Percentiles rank a stretch among this genome's conserved stretches.
Evolutionary conservation across 2,888 invertebrate genomes (phyloP).

Genomic region (Malachius bipustulatus): DNA sequence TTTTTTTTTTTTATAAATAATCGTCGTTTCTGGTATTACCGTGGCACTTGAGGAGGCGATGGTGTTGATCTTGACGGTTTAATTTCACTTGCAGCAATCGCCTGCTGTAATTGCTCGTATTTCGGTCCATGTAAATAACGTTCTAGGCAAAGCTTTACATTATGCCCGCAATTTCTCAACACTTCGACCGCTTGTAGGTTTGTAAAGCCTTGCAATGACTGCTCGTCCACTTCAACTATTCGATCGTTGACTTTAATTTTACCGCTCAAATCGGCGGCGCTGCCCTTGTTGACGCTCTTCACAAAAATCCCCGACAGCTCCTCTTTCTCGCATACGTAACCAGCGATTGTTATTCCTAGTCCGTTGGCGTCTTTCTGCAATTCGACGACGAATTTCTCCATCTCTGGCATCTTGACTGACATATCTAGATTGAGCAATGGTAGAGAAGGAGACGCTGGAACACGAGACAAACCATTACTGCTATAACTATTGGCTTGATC

Average conservation of each 20-base stretch:
- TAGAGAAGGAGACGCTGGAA: conserved; percentile 37
- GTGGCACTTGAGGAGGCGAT: conserved; percentile 42
- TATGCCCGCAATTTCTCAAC: conserved; percentile 82
- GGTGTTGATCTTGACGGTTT: conserved; percentile 45
- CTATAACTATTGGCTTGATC: conserved; percentile 18
- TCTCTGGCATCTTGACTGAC: conserved; percentile 69
- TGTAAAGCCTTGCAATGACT: conserved; percentile 85
- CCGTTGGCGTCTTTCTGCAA: conserved; percentile 88
- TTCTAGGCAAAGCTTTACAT: conserved; percentile 80
- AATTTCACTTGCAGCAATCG: conserved; percentile 71
- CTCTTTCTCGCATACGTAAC: conserved; percentile 95
- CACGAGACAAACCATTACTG: conserved; percentile 32
- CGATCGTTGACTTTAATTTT: conserved; percentile 94
- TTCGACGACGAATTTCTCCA: conserved; percentile 88
- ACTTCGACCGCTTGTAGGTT: conserved; percentile 98
- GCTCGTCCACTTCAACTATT: conserved; percentile 95
- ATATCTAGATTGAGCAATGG: conserved; percentile 39
- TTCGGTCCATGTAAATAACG: conserved; percentile 83
- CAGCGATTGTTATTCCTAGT: conserved; percentile 89
- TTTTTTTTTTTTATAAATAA: conserved; percentile 22
- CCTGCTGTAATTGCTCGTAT: conserved; percentile 77
- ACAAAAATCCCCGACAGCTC: conserved; percentile 98
- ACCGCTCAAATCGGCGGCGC: conserved; percentile 88
- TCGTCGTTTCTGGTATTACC: conserved; percentile 31
- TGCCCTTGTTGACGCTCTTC: conserved; percentile 92